Percentiles rank a stretch among this genome's conserved stretches.
Conservation (phyloP, 2,113 vertebrate genomes). For the Tursiops truncatus region DNA sequence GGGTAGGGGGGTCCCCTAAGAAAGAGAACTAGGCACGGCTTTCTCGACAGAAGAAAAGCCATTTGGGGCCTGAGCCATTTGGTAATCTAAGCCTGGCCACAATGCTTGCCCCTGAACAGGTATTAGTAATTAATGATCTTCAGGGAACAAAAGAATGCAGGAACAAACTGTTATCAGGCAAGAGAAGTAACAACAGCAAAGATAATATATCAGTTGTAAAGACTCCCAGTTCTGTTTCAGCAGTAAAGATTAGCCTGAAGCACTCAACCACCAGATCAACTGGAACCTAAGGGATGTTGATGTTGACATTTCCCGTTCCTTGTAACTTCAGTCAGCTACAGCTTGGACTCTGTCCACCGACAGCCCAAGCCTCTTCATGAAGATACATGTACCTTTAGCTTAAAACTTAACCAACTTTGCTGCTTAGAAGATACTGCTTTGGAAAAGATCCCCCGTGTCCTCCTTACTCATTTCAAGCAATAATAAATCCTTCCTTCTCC, state of each 20-base stretch:
- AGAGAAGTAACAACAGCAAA: neutral
- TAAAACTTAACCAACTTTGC: neutral
- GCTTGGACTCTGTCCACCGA: neutral
- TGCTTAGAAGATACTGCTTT: neutral
- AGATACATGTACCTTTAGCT: neutral
- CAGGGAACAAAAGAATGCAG: neutral
- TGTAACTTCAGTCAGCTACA: neutral
- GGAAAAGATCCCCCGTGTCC: neutral
- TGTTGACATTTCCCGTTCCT: neutral
- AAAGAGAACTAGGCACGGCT: neutral
- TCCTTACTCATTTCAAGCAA: neutral
- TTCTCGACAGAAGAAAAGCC: neutral
- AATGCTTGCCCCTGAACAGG: neutral
- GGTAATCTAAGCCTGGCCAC: neutral
- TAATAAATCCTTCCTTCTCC: neutral
- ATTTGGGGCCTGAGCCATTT: neutral
- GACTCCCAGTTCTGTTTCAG: neutral
- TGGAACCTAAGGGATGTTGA: neutral
- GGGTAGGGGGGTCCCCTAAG: neutral
- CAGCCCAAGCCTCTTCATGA: neutral
- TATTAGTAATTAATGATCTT: neutral
- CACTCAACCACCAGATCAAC: neutral
- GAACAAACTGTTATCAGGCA: neutral
- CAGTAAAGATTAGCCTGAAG: neutral
- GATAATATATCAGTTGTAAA: neutral